Evolutionary conservation across 2,888 invertebrate species (phyloP), one percentile per base, ranked within the genome.

Genomic region (Drosophila prolongata): DNA sequence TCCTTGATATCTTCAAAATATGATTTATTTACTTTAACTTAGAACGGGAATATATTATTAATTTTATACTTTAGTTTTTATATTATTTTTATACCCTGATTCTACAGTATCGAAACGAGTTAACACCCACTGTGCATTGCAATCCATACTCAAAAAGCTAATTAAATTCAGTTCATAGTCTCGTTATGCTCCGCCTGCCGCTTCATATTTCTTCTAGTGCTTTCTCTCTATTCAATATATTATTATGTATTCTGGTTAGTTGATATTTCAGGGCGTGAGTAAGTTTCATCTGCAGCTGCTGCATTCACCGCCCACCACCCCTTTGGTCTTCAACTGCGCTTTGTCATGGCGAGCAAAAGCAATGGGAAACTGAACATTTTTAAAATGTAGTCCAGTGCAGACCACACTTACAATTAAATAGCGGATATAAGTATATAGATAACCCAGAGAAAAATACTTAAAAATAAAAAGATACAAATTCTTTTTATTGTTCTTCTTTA

Each of bases 161-260:
- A 90, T 90, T 90, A 90, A 84, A 89, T 89, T 83, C 79, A 79
- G 80, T 83, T 76, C 78, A 78, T 70, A 77, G 76, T 78, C 82
- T 75, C 73, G 74, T 75, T 83, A 75, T 80, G 89, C 76, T 76
- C n/a, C 27, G 62, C 75, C 82, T 78, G 68, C 57, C 76, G 77
- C 77, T 78, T 77, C 61, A 68, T 56, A 78, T 79, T 77, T 78
- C 77, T 76, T 71, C 68, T 70, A 6, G 42, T 35, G 66, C 67
- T 56, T 73, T 64, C 53, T 54, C 79, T 74, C 53, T 55, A 72
- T 78, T 84, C 84, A 80, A 86, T 86, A 83, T 77, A 78, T 66
- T 75, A 83, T 83, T 87, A 77, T 80, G 54, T 72, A 56, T 71
- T 58, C 69, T 50, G 78, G 83, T 85, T 82, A 73, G 85, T 75